These are phyloP conservation scores for Hirudo medicinalis DNA, from an alignment of 1,140 invertebrate genomes.

Conservation along the genomic window DNA sequence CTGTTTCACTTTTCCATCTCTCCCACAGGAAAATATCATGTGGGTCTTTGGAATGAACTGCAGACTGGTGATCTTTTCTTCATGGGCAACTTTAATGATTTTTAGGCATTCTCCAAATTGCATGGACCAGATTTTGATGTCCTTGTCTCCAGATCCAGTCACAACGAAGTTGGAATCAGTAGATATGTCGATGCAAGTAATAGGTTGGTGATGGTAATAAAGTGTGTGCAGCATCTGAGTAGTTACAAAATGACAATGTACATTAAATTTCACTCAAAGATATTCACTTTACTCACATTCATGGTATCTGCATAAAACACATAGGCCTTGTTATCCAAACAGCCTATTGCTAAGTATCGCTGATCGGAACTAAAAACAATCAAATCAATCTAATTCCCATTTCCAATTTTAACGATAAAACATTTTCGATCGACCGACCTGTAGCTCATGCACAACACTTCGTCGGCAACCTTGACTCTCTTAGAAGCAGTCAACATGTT, in stretches of 20 bases:
- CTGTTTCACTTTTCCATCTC: conserved; percentile 82
- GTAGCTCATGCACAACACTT: conserved; percentile 61
- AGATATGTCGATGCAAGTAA: conserved; percentile 83
- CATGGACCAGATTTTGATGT: conserved; percentile 93
- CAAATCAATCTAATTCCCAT: not conserved
- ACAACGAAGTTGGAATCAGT: conserved; percentile 75
- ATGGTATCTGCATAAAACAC: conserved; percentile 86
- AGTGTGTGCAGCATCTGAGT: conserved; percentile 38
- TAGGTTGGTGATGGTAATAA: conserved; percentile 91
- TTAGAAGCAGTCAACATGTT: conserved; percentile 48
- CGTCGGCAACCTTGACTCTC: conserved; percentile 73
- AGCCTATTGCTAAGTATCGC: conserved; percentile 71
- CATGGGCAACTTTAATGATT: conserved; percentile 62
- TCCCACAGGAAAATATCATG: conserved; percentile 79
- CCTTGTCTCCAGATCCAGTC: conserved; percentile 86
- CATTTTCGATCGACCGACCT: conserved; percentile 26
- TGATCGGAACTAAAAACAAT: conserved; percentile 55
- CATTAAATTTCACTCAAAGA: not conserved
- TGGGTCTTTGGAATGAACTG: conserved; percentile 80
- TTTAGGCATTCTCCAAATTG: conserved; percentile 87
- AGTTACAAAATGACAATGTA: not conserved
- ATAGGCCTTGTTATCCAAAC: conserved; percentile 85
- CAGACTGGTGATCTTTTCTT: conserved; percentile 71
- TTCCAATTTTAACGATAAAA: not conserved
- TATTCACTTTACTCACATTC: conserved; percentile 52